Evolutionary conservation across 2,113 vertebrate genomes (phyloP), one percentile per base, ranked within the genome.

Genomic region (Haliaeetus leucogaster): DNA sequence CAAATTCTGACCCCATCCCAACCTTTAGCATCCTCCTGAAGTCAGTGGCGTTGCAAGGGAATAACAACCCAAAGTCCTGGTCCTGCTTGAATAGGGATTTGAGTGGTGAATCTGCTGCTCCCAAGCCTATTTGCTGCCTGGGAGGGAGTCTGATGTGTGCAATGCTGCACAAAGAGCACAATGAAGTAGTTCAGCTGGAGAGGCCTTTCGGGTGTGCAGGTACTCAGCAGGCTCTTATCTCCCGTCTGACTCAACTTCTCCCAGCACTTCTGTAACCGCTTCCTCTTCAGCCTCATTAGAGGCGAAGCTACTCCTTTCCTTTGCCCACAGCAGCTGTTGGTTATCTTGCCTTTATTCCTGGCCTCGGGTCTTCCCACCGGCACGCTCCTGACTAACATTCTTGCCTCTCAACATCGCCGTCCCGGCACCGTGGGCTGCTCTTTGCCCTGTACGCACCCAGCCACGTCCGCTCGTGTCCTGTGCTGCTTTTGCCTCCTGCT

Each of bases 281-380:
- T 93, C 84, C 73, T 96, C 87, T 74, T 87, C 77, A 94, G 30
- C 50, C n/a, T 91, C 66, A 40, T 93, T 87, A 87, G 61, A 91
- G 56, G 47, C 6, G 6, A 78, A 92, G 42, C 50, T 92, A 16
- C 34, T 78, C 21, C 52, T 52, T 91, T 74, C 43, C 72, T 78
- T 74, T 89, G 52, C 73, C 81, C n/a, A 27, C 14, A 89, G 88
- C 48, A 83, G 71, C 58, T 90, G 21, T n/a, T 0, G 2, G 34
- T 77, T 92, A 43, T 77, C 74, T 76, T 63, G 52, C 42, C 38
- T 79, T 87, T 92, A 66, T 73, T 84, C 59, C 32, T 73, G 63
- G 50, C 85, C 56, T 93, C 4, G 0, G 47, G 56, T 87, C 52
- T 86, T 79, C 52, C 72, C 59, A 59, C 43, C 0, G 3, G 38